Base-by-base conservation (phyloP, 2,113 vertebrate genomes). In the Psammodynastes pulverulentus region DNA sequence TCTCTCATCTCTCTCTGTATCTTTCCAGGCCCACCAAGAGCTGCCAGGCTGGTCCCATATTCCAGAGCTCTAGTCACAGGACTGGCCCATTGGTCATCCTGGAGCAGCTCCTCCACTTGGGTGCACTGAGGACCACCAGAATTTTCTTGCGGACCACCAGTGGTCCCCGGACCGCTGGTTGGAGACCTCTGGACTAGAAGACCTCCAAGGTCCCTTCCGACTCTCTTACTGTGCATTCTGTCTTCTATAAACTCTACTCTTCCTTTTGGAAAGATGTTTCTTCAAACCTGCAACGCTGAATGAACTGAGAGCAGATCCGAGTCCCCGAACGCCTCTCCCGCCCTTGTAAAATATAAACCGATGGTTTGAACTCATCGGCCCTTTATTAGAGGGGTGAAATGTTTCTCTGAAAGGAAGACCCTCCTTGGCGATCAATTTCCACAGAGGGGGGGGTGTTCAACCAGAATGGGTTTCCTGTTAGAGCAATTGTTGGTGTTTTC, bases 391-490 rank as follows among this genome's bases (percentile, higher is more conserved):
- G 39, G 39, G 89, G 94, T 85, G 85, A 87, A 8, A 95, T 88
- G 52, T 56, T 15, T 9, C 56, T 96, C 62, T 97, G 89, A 94
- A 95, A 93, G 86, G 72, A 95, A 95, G 49, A 52, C 53, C 88
- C 93, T 92, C 90, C 91, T 94, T 91, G 24, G 49, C 58, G 5
- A 6, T 85, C 26, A 17, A 89, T 94, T 92, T 39, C 46, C 58
- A 95, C 90, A 92, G 92, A 92, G 97, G 97, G 1, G 17, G 17
- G 4, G 15, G 52, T 21, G 21, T 9, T 49, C 15, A 97, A 97
- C 97, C 98, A 98, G 98, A 98, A 98, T 23, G 45, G 97, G 97
- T 98, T 96, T 95, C 91, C 93, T 91, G 88, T 54, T 90, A 97
- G 96, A 98, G 97, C 97, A 98, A 98, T 97, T 92, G 95, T 96